Conservation (phyloP, 1,140 invertebrate species). For the Anoplolepis gracilipes region DNA sequence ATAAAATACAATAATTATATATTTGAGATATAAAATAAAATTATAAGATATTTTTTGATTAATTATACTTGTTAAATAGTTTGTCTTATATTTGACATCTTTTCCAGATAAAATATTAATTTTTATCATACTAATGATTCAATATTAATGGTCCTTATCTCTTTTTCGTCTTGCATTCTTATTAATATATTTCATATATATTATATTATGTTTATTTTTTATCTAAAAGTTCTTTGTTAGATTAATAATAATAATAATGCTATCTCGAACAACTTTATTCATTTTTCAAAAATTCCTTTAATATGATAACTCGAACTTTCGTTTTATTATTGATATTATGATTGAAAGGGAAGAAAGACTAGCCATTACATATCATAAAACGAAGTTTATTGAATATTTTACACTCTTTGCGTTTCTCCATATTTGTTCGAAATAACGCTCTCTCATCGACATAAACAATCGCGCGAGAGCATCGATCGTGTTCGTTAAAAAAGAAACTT, state of each 20-base stretch:
- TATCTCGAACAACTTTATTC: background rate
- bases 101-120: too few relatives aligned
- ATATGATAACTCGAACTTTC: background rate
- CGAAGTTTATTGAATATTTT: slow-evolving; percentile 5
- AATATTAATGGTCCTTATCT: too few relatives aligned
- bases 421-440: slow-evolving; percentile 22
- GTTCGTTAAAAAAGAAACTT: slow-evolving; percentile 60
- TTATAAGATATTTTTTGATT: too few relatives aligned
- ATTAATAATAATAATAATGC: background rate
- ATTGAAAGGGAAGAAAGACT: background rate
- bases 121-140: too few relatives aligned
- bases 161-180: background rate
- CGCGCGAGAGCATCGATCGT: slow-evolving; percentile 37
- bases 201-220: too few relatives aligned
- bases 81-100: too few relatives aligned
- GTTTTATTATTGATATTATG: background rate
- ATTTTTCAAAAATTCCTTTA: background rate
- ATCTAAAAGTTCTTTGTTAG: background rate
- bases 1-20: too few relatives aligned
- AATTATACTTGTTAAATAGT: too few relatives aligned
- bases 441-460: slow-evolving; percentile 35
- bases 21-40: too few relatives aligned
- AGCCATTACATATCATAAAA: background rate
- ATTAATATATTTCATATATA: background rate
- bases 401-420: slow-evolving; percentile 2